A percentile compares a stretch with the other conserved stretches of the same genome.
phyloP scores from a whole-genome alignment of 2,797 vertebrate species.

The Myotis vivesi region DNA sequence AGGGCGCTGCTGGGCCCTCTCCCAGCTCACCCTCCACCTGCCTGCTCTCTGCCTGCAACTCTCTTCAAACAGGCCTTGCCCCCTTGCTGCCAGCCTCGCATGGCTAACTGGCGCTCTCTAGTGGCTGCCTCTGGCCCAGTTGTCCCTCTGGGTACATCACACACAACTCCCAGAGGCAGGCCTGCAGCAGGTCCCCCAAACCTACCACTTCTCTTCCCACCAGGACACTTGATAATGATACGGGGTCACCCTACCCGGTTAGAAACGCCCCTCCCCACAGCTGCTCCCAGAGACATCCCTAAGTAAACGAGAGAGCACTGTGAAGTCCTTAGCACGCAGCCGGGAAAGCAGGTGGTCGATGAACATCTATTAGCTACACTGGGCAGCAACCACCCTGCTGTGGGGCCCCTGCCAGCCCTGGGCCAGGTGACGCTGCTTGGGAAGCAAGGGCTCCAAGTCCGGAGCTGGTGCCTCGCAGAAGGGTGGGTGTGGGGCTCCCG shows the following conservation, averaged over 20 bases:
- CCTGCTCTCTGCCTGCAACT: fast-evolving
- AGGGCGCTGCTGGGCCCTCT: neutral
- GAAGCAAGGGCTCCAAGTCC: neutral
- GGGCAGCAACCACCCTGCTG: fast-evolving
- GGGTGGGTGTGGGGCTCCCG: fast-evolving
- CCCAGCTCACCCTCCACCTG: neutral
- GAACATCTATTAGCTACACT: neutral
- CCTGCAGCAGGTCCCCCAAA: neutral
- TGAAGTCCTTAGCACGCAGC: neutral
- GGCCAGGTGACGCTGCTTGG: neutral
- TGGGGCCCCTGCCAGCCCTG: neutral
- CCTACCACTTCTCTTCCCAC: neutral
- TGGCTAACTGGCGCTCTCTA: slow-evolving; percentile 67
- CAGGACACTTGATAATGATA: neutral
- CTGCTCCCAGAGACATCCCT: neutral
- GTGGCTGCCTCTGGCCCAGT: neutral
- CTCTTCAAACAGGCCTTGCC: neutral
- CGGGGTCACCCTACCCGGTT: neutral
- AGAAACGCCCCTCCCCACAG: neutral
- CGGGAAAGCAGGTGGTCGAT: neutral
- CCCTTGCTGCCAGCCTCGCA: neutral
- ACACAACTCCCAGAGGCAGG: neutral
- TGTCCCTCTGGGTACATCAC: neutral
- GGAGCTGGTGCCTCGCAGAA: neutral
- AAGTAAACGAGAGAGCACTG: neutral